phyloP scores from a whole-genome alignment of 2,113 vertebrate genomes.

The Oenanthe oenanthe region DNA sequence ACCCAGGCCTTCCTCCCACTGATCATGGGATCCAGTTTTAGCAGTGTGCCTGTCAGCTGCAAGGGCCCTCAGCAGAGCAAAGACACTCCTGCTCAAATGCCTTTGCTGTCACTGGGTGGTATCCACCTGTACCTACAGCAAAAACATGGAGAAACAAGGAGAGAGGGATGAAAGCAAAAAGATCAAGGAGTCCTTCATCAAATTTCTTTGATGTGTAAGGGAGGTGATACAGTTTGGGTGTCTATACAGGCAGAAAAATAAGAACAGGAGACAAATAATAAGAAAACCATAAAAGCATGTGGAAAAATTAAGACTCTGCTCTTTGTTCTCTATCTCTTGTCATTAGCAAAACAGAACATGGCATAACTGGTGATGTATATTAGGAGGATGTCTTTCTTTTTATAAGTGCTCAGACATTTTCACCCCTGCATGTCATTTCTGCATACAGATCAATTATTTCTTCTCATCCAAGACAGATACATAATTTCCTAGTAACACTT shows the following conservation, averaged over 20 bases:
- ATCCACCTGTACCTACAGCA: not conserved
- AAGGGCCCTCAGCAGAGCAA: not conserved
- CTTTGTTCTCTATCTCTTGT: not conserved
- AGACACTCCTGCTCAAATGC: not conserved
- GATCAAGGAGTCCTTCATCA: conserved; percentile 24
- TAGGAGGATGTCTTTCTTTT: not conserved
- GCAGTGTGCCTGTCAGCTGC: not conserved
- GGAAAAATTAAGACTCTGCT: not conserved
- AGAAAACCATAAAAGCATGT: not conserved
- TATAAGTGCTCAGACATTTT: not conserved
- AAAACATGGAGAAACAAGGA: not conserved
- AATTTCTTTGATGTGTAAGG: conserved; percentile 38
- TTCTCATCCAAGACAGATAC: not conserved
- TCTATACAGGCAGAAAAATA: not conserved
- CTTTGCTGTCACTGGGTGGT: conserved; percentile 48
- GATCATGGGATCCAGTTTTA: conserved; percentile 28
- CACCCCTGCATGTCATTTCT: not conserved
- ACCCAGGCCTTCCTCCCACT: not conserved
- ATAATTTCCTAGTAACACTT: not conserved
- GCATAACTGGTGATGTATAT: not conserved
- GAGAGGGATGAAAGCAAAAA: conserved; percentile 47
- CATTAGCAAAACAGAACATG: not conserved
- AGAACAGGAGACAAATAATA: not conserved
- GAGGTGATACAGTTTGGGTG: not conserved
- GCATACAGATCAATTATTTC: not conserved